A percentile compares a stretch with the other conserved stretches of the same genome.
phyloP scores from a whole-genome alignment of 2,113 vertebrate species.

The Protobothrops mucrosquamatus region DNA sequence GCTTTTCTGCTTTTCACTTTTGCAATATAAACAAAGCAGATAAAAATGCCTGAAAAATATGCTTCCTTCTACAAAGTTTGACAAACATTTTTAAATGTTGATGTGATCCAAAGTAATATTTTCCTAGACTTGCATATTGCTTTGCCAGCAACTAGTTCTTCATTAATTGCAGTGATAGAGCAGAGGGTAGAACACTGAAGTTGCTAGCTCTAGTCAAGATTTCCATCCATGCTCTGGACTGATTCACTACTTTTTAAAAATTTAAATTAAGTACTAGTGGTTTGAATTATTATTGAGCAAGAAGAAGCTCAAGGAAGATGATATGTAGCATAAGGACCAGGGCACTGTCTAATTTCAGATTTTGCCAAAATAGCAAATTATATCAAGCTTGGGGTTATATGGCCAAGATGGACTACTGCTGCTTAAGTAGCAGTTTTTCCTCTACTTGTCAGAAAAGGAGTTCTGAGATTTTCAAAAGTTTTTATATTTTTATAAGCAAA shows the following conservation, averaged over 20 bases:
- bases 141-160: background rate
- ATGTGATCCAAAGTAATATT: background rate
- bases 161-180: background rate
- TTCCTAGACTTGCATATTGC: background rate
- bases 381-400: background rate
- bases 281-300: background rate
- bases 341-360: background rate
- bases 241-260: background rate
- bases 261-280: background rate
- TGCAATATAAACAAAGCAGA: background rate
- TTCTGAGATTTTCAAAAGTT: background rate
- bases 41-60: background rate
- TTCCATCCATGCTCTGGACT: background rate
- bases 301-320: background rate
- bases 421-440: background rate
- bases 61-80: background rate
- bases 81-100: background rate
- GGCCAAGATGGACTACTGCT: background rate
- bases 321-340: background rate
- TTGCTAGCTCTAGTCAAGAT: background rate
- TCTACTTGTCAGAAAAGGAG: background rate
- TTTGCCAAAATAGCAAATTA: background rate
- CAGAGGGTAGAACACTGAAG: background rate
- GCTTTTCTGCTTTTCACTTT: constrained; percentile 1
- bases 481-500: background rate